Evolutionary conservation across 2,113 vertebrate species (phyloP), one percentile per base, ranked within the genome.

Genomic region (Nicator chloris): DNA sequence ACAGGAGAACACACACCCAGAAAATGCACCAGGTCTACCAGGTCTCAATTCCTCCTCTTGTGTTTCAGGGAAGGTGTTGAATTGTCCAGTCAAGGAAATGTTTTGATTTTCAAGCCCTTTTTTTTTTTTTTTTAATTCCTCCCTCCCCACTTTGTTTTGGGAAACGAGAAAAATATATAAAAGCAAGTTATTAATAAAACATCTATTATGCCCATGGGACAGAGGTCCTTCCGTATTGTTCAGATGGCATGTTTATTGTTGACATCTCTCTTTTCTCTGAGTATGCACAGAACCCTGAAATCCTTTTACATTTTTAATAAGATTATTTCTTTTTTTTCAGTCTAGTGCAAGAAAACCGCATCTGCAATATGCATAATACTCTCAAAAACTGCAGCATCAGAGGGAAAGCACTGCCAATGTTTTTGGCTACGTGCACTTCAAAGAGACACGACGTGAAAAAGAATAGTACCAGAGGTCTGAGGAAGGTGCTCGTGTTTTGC

Each of bases 241-340:
- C 93, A 92, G 93, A 94, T 92, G 92, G 83, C 94, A 93, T 96
- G 96, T 97, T 97, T 97, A 95, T 96, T 97, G 96, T 97, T 97
- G 97, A 97, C 83, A 83, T 97, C 95, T 97, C 92, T 97, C 91
- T 97, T 94, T 91, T 94, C 93, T 96, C 94, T 94, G 92, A 97
- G 86, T 79, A 82, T 95, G 93, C 96, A 97, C 91, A 96, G 95
- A 96, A 96, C 90, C 96, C 96, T 96, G 96, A 97, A 96, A 96
- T 96, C 93, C 96, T 97, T 97, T 97, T 97, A 97, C 96, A 97
- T 97, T 97, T 97, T 97, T 97, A 97, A 97, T 97, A 97, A 96
- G 96, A 96, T 96, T 95, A 95, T 92, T 93, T 91, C 95, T 94
- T 95, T 94, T 90, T 90, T 95, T 89, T 95, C 94, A 93, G 53